Percentiles rank a stretch among this genome's conserved stretches.
phyloP scores from a whole-genome alignment of 2,797 vertebrate genomes.

The Mareca strepera region DNA sequence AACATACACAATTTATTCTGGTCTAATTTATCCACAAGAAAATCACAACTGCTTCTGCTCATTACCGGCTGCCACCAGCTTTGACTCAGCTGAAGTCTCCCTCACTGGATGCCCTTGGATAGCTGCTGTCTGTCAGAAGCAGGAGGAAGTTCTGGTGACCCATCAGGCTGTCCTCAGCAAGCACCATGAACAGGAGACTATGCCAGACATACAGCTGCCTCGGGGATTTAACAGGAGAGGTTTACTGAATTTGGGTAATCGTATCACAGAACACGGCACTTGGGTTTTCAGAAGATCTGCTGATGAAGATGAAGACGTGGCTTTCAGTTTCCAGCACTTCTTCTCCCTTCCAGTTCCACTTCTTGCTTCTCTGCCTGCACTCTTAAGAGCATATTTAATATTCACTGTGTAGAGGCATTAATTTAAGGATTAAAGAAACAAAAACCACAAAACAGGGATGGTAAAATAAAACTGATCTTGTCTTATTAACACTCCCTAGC shows the following conservation, averaged over 20 bases:
- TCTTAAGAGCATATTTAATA: background rate
- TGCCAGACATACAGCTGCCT: background rate
- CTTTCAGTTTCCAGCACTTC: background rate
- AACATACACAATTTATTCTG: background rate
- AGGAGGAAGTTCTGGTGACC: background rate
- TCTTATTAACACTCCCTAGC: background rate
- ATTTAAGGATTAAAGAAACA: background rate
- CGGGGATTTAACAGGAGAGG: background rate
- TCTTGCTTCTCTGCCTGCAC: background rate
- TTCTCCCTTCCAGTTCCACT: background rate
- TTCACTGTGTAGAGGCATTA: background rate
- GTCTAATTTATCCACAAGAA: background rate
- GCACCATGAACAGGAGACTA: background rate
- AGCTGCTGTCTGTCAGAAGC: background rate
- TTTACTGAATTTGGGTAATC: background rate
- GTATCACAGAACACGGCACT: rapidly evolving
- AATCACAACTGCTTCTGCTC: background rate
- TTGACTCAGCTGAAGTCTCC: background rate
- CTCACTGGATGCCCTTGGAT: background rate
- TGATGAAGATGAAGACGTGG: background rate
- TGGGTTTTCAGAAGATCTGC: background rate
- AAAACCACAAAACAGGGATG: background rate
- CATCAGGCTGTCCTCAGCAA: background rate
- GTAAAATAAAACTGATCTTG: background rate
- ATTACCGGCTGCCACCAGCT: background rate